These are phyloP conservation scores for Oostethus manadensis DNA, from an alignment of 2,113 vertebrate species.

Conservation along the genomic window DNA sequence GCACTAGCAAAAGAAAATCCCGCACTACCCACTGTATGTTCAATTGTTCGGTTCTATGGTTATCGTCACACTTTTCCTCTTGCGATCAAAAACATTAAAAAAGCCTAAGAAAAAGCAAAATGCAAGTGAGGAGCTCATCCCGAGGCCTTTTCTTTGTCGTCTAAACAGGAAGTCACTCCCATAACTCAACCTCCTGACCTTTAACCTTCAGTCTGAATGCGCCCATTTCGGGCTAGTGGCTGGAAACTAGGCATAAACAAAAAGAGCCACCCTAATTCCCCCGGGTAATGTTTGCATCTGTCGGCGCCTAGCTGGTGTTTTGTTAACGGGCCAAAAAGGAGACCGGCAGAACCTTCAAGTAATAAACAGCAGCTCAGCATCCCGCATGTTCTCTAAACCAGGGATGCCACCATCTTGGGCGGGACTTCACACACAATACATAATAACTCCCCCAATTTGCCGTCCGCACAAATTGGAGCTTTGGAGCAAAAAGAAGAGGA, in stretches of 20 bases:
- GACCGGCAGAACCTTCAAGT: neutral
- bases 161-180: conserved; percentile 39
- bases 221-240: conserved; percentile 17
- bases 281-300: neutral
- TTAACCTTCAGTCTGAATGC: conserved; percentile 34
- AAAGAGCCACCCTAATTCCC: neutral
- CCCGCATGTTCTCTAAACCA: neutral
- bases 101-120: too few relatives aligned
- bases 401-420: conserved; percentile 26
- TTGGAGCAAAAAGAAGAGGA: conserved; percentile 28
- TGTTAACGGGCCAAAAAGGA: neutral
- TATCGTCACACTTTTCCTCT: too few relatives aligned
- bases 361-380: neutral
- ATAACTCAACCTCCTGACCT: conserved; percentile 35
- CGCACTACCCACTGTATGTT: too few relatives aligned
- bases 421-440: too few relatives aligned
- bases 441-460: too few relatives aligned
- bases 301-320: neutral
- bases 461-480: conserved; percentile 40
- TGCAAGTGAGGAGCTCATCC: too few relatives aligned
- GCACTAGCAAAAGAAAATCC: too few relatives aligned
- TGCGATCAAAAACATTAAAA: neutral
- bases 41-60: too few relatives aligned
- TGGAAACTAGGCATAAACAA: conserved; percentile 6
- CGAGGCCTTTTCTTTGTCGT: neutral